phyloP scores from a whole-genome alignment of 2,888 invertebrate genomes.

The Oligia fasciuncula region DNA sequence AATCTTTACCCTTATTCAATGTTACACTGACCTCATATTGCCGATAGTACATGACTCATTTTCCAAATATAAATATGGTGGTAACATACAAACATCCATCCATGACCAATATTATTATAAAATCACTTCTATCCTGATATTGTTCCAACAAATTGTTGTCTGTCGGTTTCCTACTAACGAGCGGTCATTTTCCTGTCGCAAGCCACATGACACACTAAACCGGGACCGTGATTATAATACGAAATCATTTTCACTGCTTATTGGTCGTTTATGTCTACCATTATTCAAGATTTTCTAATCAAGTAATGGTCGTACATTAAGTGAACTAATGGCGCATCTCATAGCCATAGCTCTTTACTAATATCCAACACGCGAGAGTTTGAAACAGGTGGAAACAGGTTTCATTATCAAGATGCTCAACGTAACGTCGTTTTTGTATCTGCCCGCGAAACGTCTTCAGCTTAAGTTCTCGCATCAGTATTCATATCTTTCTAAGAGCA shows the following conservation, averaged over 20 bases:
- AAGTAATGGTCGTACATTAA: constrained; percentile 39
- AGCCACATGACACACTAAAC: constrained; percentile 20
- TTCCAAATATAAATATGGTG: constrained; percentile 22
- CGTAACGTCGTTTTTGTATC: constrained; percentile 12
- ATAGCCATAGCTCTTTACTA: constrained; percentile 34
- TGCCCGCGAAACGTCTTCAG: constrained; percentile 5
- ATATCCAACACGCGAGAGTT: constrained; percentile 49
- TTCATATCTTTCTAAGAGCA: constrained; percentile 14
- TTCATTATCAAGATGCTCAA: constrained; percentile 31
- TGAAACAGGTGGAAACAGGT: constrained; percentile 35
- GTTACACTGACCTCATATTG: constrained; percentile 26
- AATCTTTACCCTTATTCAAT: constrained; percentile 19
- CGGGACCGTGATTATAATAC: constrained; percentile 28
- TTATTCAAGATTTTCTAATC: constrained; percentile 58
- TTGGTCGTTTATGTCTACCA: constrained; percentile 27
- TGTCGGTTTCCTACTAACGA: constrained; percentile 33
- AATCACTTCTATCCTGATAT: constrained; percentile 31
- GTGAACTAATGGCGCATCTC: constrained; percentile 53
- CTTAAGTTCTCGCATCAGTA: constrained; percentile 10
- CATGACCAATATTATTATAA: constrained; percentile 33
- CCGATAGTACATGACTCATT: constrained; percentile 24
- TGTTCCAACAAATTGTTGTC: constrained; percentile 21
- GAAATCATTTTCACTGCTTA: constrained; percentile 27
- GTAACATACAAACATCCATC: constrained; percentile 2
- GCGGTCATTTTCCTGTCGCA: constrained; percentile 41